Conservation (phyloP, 2,888 invertebrate species). For the Branchipolynoe longqiensis region DNA sequence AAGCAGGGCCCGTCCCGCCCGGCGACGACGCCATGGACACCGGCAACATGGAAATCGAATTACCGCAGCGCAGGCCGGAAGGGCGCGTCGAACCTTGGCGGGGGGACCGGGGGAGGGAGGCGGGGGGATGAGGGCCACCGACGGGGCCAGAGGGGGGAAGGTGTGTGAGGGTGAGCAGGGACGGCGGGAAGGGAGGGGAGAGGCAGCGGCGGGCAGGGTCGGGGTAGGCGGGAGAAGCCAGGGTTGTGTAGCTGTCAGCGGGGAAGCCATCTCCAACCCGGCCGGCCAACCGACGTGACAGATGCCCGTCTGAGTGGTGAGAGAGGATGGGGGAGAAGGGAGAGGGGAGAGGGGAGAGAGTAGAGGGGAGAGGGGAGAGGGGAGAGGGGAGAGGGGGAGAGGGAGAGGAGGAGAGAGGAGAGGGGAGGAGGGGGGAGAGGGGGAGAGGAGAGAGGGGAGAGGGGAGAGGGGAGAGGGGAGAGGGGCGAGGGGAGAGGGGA, state of each 20-base stretch:
- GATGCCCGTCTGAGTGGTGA: not conserved
- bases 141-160: not conserved
- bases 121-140: not conserved
- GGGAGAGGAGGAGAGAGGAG: not conserved
- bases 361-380: not conserved
- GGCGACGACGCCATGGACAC: not conserved
- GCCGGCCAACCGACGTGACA: not conserved
- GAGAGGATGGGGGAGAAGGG: not conserved
- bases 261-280: not conserved
- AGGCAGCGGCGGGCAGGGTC: not conserved
- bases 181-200: not conserved
- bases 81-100: not conserved
- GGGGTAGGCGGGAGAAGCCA: not conserved
- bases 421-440: not conserved
- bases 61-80: not conserved
- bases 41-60: constrained; percentile 44
- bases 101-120: not conserved
- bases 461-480: not conserved
- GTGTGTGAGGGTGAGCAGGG: not conserved
- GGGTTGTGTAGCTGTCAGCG: not conserved
- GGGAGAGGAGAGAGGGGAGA: not conserved
- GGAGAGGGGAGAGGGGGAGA: not conserved
- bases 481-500: no score
- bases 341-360: not conserved
- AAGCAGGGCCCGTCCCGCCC: not conserved